Conservation (phyloP, 2,888 invertebrate genomes). For the Hecatera dysodea region DNA sequence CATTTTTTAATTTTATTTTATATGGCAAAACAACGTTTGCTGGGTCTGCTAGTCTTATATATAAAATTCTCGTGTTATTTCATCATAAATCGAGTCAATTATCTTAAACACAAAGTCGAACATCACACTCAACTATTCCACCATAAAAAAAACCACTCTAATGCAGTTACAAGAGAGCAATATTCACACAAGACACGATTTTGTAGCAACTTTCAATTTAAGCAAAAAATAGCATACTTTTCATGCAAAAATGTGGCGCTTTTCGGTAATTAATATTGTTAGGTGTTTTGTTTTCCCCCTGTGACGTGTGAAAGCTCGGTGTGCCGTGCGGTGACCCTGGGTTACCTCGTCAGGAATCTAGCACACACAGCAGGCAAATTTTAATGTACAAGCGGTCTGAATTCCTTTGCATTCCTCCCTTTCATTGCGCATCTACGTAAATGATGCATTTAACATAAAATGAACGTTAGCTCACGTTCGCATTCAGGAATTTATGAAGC, state of each 20-base stretch:
- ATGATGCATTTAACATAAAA: conserved; percentile 34
- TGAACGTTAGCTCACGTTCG: conserved; percentile 4
- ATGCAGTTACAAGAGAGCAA: neutral
- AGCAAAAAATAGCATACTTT: neutral
- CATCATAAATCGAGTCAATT: too few relatives aligned
- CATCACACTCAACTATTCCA: neutral
- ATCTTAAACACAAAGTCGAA: too few relatives aligned
- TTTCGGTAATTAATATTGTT: neutral
- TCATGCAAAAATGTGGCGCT: too few relatives aligned
- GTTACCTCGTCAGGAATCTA: conserved; percentile 29
- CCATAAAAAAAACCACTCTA: neutral
- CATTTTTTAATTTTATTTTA: too few relatives aligned
- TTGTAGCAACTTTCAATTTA: neutral
- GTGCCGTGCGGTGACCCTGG: neutral
- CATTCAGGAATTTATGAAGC: neutral
- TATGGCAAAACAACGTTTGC: too few relatives aligned
- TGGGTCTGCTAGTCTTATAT: too few relatives aligned
- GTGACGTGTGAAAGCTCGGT: neutral
- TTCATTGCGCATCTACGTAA: conserved; percentile 25
- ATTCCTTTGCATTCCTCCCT: conserved; percentile 41
- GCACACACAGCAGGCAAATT: conserved; percentile 29
- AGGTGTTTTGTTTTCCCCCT: neutral
- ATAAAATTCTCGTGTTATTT: too few relatives aligned
- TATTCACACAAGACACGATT: neutral
- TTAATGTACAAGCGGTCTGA: conserved; percentile 30